Percentiles rank a stretch among this genome's conserved stretches.
Conservation (phyloP, 1,140 invertebrate species). For the Drosophila neocordata region DNA sequence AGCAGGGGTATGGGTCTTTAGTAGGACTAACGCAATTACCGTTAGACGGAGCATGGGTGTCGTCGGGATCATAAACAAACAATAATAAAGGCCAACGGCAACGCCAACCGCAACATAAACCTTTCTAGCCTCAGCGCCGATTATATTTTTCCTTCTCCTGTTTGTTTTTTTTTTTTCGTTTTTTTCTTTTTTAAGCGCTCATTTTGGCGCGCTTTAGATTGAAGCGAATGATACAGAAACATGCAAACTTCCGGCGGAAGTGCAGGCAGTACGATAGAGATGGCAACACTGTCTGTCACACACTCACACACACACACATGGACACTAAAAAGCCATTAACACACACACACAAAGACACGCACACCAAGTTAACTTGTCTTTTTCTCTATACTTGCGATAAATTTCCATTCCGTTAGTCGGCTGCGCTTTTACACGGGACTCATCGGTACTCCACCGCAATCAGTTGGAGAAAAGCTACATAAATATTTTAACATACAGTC, state of each 20-base stretch:
- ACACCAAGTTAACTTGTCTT: slow-evolving; percentile 37
- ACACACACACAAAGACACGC: background rate
- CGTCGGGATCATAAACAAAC: slow-evolving; percentile 52
- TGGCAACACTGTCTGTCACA: slow-evolving; percentile 51
- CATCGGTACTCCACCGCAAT: slow-evolving; percentile 40
- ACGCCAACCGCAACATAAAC: slow-evolving; percentile 24
- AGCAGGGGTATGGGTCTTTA: background rate
- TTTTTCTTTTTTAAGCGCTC: slow-evolving; percentile 48
- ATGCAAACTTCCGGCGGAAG: slow-evolving; percentile 78
- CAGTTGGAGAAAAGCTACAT: slow-evolving; percentile 64
- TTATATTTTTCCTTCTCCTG: background rate
- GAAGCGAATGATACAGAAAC: slow-evolving; percentile 73
- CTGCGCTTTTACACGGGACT: slow-evolving; percentile 61
- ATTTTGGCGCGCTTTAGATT: slow-evolving; percentile 78
- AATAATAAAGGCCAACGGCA: slow-evolving; percentile 37
- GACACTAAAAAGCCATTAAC: slow-evolving; percentile 9
- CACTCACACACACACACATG: slow-evolving; percentile 33
- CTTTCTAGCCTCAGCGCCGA: slow-evolving; percentile 24
- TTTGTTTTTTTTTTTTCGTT: slow-evolving; percentile 30
- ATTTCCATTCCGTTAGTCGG: slow-evolving; percentile 66
- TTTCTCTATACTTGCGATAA: slow-evolving; percentile 70
- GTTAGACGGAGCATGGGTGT: slow-evolving; percentile 34
- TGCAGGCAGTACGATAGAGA: slow-evolving; percentile 48
- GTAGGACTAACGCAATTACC: slow-evolving; percentile 44
- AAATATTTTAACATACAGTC: slow-evolving; percentile 66